Evolutionary conservation across 2,797 vertebrate genomes (phyloP), one percentile per base, ranked within the genome.

Genomic region (Helicolenus hilgendorfi): DNA sequence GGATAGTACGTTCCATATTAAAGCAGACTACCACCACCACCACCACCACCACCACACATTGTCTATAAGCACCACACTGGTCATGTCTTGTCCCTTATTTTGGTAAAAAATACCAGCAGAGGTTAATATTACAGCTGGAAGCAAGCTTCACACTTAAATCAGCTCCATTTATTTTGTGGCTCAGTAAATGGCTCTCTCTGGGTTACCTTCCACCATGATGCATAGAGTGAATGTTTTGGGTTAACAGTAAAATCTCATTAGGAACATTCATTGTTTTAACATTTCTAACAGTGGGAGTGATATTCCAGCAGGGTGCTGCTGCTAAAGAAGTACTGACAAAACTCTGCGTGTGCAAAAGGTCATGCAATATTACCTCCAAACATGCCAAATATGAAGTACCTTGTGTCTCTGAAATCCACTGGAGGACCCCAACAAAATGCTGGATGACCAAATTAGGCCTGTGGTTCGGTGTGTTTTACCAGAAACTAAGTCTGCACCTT

Each of bases 381-480:
- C 55, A 31, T 69, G 31, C 56, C 29, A 60, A 63, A 73, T 76
- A 53, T 72, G 56, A 88, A 87, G 62, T 20, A 29, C 22, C 41
- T 41, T 56, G 65, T 79, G 74, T 33, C 22, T 85, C 22, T 79
- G 62, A 79, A 89, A 87, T 60, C 72, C 89, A 83, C 90, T 41
- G 24, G 90, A 91, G 92, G 77, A 41, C 36, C 18, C 29, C 65
- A 75, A 67, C 70, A 83, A 82, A 86, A 77, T 74, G 76, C 79
- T 80, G 79, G 81, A 92, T 75, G 91, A 79, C 80, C 91, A 93
- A 77, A 93, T 89, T 89, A 95, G 74, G n/a, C 81, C 76, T 71
- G 75, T 24, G 38, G 64, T 69, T 84, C 8, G 1, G n/a, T 63
- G 62, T 72, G 49, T 90, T 84, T 90, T 59, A 74, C 63, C 67